Conservation (phyloP, 2,888 invertebrate species). For the Cryptocephalus primarius region DNA sequence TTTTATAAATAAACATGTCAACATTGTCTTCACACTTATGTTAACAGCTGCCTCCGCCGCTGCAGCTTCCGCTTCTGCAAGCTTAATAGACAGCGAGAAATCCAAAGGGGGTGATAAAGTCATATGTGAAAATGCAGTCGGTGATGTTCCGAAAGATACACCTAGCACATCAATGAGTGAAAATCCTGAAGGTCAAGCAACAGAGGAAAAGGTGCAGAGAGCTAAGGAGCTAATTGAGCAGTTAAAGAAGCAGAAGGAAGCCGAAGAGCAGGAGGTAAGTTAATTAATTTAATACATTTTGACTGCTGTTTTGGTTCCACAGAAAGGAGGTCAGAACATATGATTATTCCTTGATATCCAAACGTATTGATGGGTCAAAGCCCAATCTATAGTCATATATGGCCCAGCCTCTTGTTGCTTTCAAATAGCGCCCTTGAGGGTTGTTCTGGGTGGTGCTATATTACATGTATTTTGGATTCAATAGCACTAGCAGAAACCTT, state of each 20-base stretch:
- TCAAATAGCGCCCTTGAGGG: too few relatives aligned
- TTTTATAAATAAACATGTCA: too few relatives aligned
- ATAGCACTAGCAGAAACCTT: too few relatives aligned
- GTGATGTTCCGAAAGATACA: constrained; percentile 23
- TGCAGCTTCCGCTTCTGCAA: constrained; percentile 14
- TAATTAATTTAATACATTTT: background rate
- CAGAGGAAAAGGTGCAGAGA: constrained; percentile 50
- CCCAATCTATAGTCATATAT: too few relatives aligned
- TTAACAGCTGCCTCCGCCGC: background rate
- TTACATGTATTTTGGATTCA: too few relatives aligned
- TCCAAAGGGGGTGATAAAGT: constrained; percentile 26
- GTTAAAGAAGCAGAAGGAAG: constrained; percentile 50
- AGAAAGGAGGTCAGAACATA: too few relatives aligned
- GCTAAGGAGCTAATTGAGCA: constrained; percentile 59
- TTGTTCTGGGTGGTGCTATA: too few relatives aligned
- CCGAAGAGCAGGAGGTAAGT: constrained; percentile 54
- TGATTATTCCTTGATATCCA: too few relatives aligned
- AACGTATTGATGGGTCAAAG: too few relatives aligned
- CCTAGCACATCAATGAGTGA: constrained; percentile 1
- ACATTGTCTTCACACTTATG: background rate
- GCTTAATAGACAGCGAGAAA: constrained; percentile 13
- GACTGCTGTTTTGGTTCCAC: too few relatives aligned
- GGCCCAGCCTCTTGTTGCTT: too few relatives aligned
- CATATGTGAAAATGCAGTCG: constrained; percentile 44
- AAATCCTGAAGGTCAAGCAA: constrained; percentile 9